These are phyloP conservation scores for Mantis religiosa DNA, from an alignment of 2,888 invertebrate species.

Conservation along the genomic window DNA sequence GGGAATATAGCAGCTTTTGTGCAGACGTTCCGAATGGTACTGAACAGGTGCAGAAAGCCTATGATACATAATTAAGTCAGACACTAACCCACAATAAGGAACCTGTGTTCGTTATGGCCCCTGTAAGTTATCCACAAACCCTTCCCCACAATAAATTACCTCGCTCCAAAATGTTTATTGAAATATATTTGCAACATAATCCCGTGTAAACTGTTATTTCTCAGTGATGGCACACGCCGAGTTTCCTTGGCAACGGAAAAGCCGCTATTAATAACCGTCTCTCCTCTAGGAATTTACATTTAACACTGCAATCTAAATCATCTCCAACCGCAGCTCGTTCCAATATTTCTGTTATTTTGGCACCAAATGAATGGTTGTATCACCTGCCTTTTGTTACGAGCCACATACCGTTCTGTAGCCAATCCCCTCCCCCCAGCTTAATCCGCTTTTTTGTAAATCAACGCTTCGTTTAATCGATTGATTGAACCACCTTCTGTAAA, in stretches of 20 bases:
- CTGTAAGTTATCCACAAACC: too few relatives aligned
- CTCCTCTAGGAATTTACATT: neutral
- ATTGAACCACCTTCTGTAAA: neutral
- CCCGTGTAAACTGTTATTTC: too few relatives aligned
- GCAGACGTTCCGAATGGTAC: too few relatives aligned
- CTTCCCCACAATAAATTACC: too few relatives aligned
- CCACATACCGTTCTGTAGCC: neutral
- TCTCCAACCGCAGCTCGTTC: neutral
- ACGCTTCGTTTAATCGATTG: neutral
- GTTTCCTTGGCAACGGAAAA: neutral
- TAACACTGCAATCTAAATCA: neutral
- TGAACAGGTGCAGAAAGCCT: too few relatives aligned
- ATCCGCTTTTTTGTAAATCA: neutral
- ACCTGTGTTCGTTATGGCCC: too few relatives aligned
- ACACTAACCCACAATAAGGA: too few relatives aligned
- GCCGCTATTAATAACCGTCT: neutral
- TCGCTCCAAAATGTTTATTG: too few relatives aligned
- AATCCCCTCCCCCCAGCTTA: neutral
- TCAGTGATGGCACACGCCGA: too few relatives aligned
- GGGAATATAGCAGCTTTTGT: too few relatives aligned
- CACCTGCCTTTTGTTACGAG: neutral
- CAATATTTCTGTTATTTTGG: neutral
- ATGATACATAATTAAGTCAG: too few relatives aligned
- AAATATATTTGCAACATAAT: too few relatives aligned
- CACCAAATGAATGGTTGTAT: neutral